phyloP scores from a whole-genome alignment of 2,797 vertebrate genomes.

The Ptychadena robeensis region DNA sequence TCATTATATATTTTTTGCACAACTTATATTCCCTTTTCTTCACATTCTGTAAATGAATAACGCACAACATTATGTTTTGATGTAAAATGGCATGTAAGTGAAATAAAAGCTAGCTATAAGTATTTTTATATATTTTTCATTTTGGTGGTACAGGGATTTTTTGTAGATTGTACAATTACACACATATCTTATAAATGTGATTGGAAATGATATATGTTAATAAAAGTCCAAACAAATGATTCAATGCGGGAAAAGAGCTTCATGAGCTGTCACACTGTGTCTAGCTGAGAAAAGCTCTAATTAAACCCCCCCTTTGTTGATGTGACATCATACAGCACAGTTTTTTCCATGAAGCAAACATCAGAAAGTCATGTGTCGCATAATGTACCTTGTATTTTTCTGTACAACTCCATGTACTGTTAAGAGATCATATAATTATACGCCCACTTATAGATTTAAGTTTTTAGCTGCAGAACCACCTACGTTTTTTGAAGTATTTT shows the following conservation, averaged over 20 bases:
- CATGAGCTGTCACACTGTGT: not conserved
- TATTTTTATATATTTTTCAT: too few relatives aligned
- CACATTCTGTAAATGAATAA: too few relatives aligned
- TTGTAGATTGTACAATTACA: not conserved
- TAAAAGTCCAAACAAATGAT: too few relatives aligned
- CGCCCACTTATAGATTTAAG: constrained; percentile 18
- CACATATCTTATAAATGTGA: not conserved
- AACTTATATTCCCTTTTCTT: too few relatives aligned
- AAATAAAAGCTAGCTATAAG: too few relatives aligned
- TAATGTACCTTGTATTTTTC: constrained; percentile 7
- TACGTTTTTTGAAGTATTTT: constrained; percentile 20
- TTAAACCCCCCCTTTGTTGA: not conserved
- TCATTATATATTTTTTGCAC: too few relatives aligned
- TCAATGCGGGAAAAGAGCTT: too few relatives aligned
- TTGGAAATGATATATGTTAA: not conserved
- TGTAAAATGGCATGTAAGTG: too few relatives aligned
- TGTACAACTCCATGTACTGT: not conserved
- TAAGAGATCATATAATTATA: constrained; percentile 17
- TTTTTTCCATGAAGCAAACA: not conserved
- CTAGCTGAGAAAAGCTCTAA: not conserved
- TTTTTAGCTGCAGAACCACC: not conserved
- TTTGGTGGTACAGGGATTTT: too few relatives aligned
- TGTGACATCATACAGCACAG: not conserved
- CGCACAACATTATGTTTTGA: too few relatives aligned
- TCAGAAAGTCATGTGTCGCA: not conserved